Percentiles rank a stretch among this genome's conserved stretches.
These are phyloP conservation scores for Scyliorhinus canicula DNA, from an alignment of 2,797 vertebrate species.

Conservation along the genomic window DNA sequence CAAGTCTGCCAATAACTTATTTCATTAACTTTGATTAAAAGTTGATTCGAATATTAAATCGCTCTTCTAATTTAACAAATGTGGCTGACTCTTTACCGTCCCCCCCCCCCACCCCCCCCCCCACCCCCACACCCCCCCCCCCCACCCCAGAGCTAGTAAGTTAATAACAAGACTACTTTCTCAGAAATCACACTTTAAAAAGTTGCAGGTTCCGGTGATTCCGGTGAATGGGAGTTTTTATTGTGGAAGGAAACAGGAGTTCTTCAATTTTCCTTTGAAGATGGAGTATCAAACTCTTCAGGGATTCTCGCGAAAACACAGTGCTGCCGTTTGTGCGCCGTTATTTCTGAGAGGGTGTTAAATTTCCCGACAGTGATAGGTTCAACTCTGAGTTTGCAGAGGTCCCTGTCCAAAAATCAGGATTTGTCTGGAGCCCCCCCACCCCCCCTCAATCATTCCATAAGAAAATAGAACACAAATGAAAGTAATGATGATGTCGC, in stretches of 20 bases:
- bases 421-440: not conserved
- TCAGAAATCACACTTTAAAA: not conserved
- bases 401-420: not conserved
- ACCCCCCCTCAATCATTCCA: too few species aligned
- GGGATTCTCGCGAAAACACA: not conserved
- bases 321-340: not conserved
- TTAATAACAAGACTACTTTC: not conserved
- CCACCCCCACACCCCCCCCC: too few species aligned
- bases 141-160: too few species aligned
- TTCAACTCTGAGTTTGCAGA: not conserved
- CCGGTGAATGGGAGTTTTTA: not conserved
- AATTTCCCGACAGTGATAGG: not conserved
- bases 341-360: not conserved
- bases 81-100: not conserved
- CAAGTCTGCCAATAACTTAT: not conserved
- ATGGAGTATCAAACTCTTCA: not conserved
- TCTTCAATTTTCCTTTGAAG: not conserved
- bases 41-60: slow-evolving; percentile 1
- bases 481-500: not conserved
- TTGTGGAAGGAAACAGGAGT: not conserved
- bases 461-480: not conserved
- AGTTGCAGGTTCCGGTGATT: not conserved
- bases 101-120: too few species aligned
- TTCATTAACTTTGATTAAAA: slow-evolving; percentile 2
- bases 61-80: not conserved